Conservation (phyloP, 2,113 vertebrate genomes). For the Alligator mississippiensis region DNA sequence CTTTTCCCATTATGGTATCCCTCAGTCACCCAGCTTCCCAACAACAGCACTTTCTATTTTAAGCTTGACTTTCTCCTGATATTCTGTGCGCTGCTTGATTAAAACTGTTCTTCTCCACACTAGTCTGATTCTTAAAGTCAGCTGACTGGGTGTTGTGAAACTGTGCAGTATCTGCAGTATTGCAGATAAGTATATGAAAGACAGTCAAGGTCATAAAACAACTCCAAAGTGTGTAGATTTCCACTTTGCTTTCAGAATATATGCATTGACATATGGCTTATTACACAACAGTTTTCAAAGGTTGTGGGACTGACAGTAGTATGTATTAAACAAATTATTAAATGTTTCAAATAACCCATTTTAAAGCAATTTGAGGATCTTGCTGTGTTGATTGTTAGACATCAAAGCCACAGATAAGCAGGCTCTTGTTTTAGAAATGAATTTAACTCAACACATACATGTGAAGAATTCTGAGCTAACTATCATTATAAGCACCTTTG, state of each 20-base stretch:
- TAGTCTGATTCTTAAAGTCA: conserved; percentile 29
- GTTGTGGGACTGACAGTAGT: background rate
- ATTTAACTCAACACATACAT: background rate
- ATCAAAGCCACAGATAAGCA: background rate
- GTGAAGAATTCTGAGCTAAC: background rate
- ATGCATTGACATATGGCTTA: background rate
- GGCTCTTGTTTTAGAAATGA: background rate
- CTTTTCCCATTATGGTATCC: conserved; percentile 34
- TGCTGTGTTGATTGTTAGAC: background rate
- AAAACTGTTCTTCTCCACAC: conserved; percentile 52
- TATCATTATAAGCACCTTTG: background rate
- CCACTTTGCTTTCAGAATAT: background rate
- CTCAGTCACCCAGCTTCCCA: conserved; percentile 52
- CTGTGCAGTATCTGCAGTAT: conserved; percentile 34
- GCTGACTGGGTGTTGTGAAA: conserved; percentile 9
- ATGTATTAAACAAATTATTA: background rate
- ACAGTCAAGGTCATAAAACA: conserved; percentile 34
- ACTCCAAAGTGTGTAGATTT: background rate
- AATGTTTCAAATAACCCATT: background rate
- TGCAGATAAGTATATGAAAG: conserved; percentile 50
- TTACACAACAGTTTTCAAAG: background rate
- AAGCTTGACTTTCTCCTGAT: conserved; percentile 30
- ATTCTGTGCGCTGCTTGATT: conserved; percentile 58
- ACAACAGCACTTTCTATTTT: conserved; percentile 62
- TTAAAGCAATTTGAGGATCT: background rate